Evolutionary conservation across 2,888 invertebrate species (phyloP).

Genomic region (Brachypterus glaber): DNA sequence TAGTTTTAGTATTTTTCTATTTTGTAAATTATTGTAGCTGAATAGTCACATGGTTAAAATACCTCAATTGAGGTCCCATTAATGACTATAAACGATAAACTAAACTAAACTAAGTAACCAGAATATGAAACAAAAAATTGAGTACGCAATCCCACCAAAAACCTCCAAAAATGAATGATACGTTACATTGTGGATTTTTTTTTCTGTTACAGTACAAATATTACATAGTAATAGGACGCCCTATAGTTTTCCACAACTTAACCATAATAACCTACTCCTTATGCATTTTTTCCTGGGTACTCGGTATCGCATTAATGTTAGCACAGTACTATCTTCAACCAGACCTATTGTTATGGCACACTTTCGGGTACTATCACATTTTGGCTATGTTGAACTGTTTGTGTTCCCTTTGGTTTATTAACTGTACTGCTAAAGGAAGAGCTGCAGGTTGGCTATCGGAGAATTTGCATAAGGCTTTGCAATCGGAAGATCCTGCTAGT

Average conservation of each 20-base stretch:
- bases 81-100: no score
- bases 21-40: no score
- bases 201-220: constrained; percentile 47
- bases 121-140: no score
- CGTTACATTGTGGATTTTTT: no score
- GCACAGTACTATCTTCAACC: constrained; percentile 63
- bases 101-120: no score
- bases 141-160: no score
- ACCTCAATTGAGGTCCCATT: no score
- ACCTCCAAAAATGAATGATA: no score
- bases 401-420: constrained; percentile 55
- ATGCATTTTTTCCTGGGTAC: constrained; percentile 56
- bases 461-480: constrained; percentile 54
- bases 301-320: constrained; percentile 55
- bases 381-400: constrained; percentile 66
- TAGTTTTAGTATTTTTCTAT: no score
- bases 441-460: constrained; percentile 53
- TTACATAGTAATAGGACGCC: constrained; percentile 51
- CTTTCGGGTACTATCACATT: constrained; percentile 63
- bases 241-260: constrained; percentile 57
- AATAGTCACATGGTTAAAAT: no score
- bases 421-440: constrained; percentile 38
- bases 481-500: constrained; percentile 52
- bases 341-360: constrained; percentile 63
- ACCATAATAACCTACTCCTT: constrained; percentile 54